phyloP scores from a whole-genome alignment of 2,797 vertebrate species.

The Darevskia mixta region DNA sequence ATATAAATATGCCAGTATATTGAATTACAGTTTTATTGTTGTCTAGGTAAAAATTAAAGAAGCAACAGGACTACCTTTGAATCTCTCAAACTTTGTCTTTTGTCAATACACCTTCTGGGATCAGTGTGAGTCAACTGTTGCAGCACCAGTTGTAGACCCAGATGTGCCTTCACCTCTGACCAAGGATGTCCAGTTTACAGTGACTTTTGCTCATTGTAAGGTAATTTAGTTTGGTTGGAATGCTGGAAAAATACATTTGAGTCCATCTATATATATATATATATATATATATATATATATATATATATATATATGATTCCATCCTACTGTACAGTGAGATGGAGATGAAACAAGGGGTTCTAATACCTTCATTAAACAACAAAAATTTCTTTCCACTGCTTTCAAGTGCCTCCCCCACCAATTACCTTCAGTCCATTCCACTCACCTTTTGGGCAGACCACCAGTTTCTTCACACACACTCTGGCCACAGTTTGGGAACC shows the following conservation, averaged over 20 bases:
- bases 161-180: slow-evolving; percentile 87
- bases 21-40: slow-evolving; percentile 10
- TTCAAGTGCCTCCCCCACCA: no score
- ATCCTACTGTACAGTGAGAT: not conserved
- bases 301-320: not conserved
- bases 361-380: not conserved
- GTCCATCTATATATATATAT: not conserved
- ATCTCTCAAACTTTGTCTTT: slow-evolving; percentile 98
- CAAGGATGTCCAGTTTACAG: slow-evolving; percentile 89
- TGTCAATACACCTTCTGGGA: slow-evolving; percentile 99
- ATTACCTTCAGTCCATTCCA: no score
- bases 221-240: slow-evolving; percentile 70
- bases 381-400: no score
- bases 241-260: not conserved
- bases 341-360: not conserved
- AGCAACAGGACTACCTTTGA: slow-evolving; percentile 92
- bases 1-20: not conserved
- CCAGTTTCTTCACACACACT: not conserved
- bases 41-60: slow-evolving; percentile 94
- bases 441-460: no score
- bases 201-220: slow-evolving; percentile 93
- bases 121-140: slow-evolving; percentile 89
- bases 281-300: not conserved
- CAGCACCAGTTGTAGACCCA: slow-evolving; percentile 94
- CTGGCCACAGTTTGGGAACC: not conserved